Evolutionary conservation across 2,113 vertebrate genomes (phyloP).

Genomic region (Sceloporus tristichus): DNA sequence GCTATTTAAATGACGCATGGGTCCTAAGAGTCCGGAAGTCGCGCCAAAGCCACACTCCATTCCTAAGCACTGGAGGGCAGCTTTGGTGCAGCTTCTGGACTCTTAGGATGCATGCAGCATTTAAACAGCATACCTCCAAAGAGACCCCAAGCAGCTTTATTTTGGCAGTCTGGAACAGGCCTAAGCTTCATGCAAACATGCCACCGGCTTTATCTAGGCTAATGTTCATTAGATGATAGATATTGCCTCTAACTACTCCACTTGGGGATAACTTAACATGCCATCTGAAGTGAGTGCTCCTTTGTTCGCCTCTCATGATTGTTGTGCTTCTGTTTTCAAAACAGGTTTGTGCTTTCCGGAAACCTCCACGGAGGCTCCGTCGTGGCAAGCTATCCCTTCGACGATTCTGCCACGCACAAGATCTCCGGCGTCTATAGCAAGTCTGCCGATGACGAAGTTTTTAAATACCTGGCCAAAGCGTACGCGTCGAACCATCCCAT

Average conservation of each 20-base stretch:
- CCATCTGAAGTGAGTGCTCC: no score
- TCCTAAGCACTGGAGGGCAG: no score
- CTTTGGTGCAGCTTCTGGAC: no score
- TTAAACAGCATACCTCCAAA: no score
- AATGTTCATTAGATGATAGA: not conserved
- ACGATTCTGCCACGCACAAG: constrained; percentile 87
- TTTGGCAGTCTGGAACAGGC: no score
- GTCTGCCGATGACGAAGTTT: constrained; percentile 90
- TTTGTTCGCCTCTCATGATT: not conserved
- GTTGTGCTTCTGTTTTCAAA: constrained; percentile 31
- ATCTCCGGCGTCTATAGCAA: constrained; percentile 85
- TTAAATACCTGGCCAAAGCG: constrained; percentile 88
- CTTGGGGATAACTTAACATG: not conserved
- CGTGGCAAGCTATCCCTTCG: constrained; percentile 97
- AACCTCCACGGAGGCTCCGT: constrained; percentile 95
- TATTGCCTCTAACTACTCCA: accelerated
- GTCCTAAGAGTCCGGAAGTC: no score
- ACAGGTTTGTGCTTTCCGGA: constrained; percentile 95
- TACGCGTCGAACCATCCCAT: constrained; percentile 91
- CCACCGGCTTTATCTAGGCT: not conserved
- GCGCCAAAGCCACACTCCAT: no score
- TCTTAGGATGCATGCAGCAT: no score
- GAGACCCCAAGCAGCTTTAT: no score
- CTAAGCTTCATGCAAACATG: accelerated
- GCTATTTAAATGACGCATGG: no score